Evolutionary conservation across 2,797 vertebrate genomes (phyloP).

Genomic region (Cossypha polioptera): DNA sequence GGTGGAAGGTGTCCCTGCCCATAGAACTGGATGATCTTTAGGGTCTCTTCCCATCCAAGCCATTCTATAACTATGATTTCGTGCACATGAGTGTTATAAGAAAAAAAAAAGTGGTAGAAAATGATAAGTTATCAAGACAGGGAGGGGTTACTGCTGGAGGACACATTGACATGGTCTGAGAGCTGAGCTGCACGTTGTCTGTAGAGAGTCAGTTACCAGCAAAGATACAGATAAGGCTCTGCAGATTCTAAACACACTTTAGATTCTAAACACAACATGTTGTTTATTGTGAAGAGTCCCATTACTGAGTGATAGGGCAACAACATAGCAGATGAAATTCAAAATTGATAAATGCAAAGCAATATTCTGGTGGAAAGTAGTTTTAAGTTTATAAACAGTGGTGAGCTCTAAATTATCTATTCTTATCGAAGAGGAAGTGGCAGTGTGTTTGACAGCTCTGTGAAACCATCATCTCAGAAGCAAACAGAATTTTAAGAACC

Average conservation of each 20-base stretch:
- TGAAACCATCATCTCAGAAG: neutral
- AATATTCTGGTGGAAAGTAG: neutral
- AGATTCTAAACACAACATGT: neutral
- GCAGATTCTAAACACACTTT: neutral
- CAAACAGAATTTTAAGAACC: neutral
- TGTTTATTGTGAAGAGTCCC: neutral
- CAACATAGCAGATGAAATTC: neutral
- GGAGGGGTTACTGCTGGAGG: neutral
- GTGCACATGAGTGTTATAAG: fast-evolving
- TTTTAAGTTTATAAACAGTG: neutral
- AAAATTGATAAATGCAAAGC: conserved; percentile 14
- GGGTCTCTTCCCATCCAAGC: neutral
- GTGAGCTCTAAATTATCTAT: neutral
- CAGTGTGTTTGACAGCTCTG: neutral
- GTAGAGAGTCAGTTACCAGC: neutral
- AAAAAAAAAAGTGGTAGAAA: neutral
- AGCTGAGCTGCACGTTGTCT: neutral
- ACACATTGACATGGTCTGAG: fast-evolving
- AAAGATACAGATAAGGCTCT: neutral
- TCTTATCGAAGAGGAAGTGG: neutral
- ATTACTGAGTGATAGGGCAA: neutral
- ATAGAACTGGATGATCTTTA: neutral
- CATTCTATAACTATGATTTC: neutral
- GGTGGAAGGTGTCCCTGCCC: neutral
- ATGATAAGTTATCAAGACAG: neutral